These are phyloP conservation scores for Oxyruncus cristatus DNA, from an alignment of 2,113 vertebrate genomes.

Conservation along the genomic window DNA sequence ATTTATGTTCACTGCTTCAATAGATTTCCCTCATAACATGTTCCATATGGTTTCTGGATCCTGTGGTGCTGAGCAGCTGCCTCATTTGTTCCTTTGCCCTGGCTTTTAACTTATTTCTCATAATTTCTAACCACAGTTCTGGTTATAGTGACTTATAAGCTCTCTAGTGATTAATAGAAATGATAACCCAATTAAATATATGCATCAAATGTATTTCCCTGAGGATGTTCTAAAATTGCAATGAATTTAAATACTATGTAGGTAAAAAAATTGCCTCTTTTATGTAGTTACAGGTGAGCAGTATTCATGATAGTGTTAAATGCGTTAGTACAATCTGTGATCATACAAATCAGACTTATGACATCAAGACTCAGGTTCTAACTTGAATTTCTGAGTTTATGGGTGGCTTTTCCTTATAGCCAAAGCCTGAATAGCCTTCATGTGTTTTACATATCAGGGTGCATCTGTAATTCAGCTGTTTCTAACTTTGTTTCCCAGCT, in stretches of 20 bases:
- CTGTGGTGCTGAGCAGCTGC: neutral
- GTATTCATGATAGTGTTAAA: neutral
- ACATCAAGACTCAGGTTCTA: neutral
- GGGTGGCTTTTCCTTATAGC: neutral
- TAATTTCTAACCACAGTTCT: neutral
- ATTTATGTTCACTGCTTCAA: slow-evolving; percentile 22
- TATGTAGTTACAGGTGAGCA: neutral
- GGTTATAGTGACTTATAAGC: neutral
- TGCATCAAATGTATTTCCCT: neutral
- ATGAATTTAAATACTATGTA: neutral
- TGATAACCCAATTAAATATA: neutral
- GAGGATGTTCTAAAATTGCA: neutral
- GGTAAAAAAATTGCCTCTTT: neutral
- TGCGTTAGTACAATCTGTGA: neutral
- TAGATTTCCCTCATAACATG: slow-evolving; percentile 26
- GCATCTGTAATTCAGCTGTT: neutral
- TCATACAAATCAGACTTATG: neutral
- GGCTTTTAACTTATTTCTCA: neutral
- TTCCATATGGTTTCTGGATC: slow-evolving; percentile 56
- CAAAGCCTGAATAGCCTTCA: neutral
- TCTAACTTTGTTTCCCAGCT: neutral
- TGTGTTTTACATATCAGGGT: neutral
- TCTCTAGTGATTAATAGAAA: neutral
- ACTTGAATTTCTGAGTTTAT: neutral
- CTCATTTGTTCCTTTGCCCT: neutral